phyloP scores from a whole-genome alignment of 2,797 vertebrate genomes.

The Pseudochromis fuscus region DNA sequence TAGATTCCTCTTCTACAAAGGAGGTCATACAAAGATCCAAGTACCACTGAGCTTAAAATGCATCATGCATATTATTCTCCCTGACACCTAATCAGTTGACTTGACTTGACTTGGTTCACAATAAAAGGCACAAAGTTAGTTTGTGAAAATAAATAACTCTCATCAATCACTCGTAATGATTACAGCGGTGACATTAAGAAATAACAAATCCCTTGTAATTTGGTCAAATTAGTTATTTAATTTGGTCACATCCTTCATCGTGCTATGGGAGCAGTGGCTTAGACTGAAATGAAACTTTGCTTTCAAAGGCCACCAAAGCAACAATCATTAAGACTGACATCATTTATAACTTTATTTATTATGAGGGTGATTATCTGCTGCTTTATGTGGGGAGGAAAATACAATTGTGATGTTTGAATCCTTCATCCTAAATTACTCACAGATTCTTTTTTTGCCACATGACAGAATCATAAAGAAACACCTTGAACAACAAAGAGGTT shows the following conservation, averaged over 20 bases:
- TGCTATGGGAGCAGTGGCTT: conserved; percentile 13
- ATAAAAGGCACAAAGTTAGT: background rate
- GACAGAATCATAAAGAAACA: no score
- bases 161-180: background rate
- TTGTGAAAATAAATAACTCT: conserved; percentile 4
- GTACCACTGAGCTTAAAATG: conserved; percentile 14
- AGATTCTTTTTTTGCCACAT: no score
- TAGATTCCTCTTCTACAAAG: background rate
- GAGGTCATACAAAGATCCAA: background rate
- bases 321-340: conserved; percentile 17
- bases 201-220: conserved; percentile 6
- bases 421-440: no score
- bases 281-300: conserved; percentile 21
- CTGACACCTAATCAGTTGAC: background rate
- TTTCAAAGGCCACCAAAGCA: conserved; percentile 39
- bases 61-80: background rate
- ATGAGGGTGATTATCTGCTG: conserved; percentile 22
- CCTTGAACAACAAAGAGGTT: background rate
- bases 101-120: conserved; percentile 3
- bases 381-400: background rate
- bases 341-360: conserved; percentile 24
- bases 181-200: background rate
- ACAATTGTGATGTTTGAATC: no score
- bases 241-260: conserved; percentile 19
- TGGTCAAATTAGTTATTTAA: conserved; percentile 3